Evolutionary conservation across 2,113 vertebrate genomes (phyloP).

Genomic region (Pterocles burchelli): DNA sequence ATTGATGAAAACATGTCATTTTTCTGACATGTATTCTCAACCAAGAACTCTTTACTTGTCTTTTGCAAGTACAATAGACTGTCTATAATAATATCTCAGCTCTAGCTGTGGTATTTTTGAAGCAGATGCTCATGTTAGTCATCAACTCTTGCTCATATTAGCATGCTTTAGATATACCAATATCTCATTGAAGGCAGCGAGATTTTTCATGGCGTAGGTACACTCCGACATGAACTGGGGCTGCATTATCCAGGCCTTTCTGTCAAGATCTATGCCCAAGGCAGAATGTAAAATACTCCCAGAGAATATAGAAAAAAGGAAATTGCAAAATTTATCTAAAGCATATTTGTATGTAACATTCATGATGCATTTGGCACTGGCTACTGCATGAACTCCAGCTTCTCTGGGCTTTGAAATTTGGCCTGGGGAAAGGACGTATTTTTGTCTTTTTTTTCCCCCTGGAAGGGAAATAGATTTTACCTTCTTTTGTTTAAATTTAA

Average conservation of each 20-base stretch:
- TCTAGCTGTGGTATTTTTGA: conserved; percentile 54
- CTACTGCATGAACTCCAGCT: neutral
- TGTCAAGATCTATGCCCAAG: neutral
- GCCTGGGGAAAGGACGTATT: neutral
- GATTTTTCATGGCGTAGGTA: neutral
- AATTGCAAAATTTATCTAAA: conserved; percentile 11
- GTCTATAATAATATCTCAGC: conserved; percentile 60
- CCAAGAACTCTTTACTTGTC: conserved; percentile 66
- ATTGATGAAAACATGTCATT: conserved; percentile 74
- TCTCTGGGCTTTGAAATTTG: neutral
- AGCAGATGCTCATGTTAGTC: conserved; percentile 64
- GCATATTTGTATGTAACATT: neutral
- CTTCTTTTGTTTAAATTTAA: neutral
- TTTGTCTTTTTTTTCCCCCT: neutral
- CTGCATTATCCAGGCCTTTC: neutral
- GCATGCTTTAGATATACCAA: neutral
- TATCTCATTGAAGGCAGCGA: neutral
- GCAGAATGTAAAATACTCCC: neutral
- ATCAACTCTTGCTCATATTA: conserved; percentile 32
- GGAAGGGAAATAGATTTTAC: neutral
- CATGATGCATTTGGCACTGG: neutral
- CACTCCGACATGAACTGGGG: neutral
- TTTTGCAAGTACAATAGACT: conserved; percentile 72
- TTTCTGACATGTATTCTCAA: conserved; percentile 74
- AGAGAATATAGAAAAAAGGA: neutral